Evolutionary conservation across 2,888 invertebrate genomes (phyloP).

Genomic region (Esperia sulphurella): DNA sequence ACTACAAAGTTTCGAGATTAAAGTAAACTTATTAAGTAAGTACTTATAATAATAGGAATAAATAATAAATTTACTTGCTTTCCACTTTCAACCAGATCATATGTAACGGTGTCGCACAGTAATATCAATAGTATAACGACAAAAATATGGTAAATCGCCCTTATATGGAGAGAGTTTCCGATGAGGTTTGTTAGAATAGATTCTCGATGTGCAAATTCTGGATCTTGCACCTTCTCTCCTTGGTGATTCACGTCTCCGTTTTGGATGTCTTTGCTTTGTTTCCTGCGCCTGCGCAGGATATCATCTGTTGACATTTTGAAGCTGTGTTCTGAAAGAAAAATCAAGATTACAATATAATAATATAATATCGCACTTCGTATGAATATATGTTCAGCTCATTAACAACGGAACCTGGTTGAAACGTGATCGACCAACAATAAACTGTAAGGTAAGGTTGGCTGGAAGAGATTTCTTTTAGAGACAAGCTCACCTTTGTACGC

Average conservation of each 20-base stretch:
- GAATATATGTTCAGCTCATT: no score
- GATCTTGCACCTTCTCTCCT: conserved; percentile 25
- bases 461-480: no score
- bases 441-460: no score
- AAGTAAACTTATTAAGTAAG: no score
- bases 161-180: conserved; percentile 85
- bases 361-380: neutral
- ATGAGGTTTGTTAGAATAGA: conserved; percentile 90
- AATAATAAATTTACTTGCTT: conserved; percentile 80
- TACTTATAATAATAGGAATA: no score
- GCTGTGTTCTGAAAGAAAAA: conserved; percentile 10
- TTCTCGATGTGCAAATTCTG: conserved; percentile 83
- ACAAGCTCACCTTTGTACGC: no score
- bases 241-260: conserved; percentile 35
- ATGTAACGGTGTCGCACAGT: conserved; percentile 84
- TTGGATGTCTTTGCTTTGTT: conserved; percentile 16
- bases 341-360: neutral
- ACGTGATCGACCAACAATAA: no score
- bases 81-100: conserved; percentile 86
- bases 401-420: no score
- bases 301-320: conserved; percentile 22
- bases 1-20: no score
- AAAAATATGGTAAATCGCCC: conserved; percentile 92
- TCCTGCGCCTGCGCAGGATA: conserved; percentile 21
- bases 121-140: conserved; percentile 86